Conservation (phyloP, 2,113 vertebrate species). For the Lophochroa leadbeateri region DNA sequence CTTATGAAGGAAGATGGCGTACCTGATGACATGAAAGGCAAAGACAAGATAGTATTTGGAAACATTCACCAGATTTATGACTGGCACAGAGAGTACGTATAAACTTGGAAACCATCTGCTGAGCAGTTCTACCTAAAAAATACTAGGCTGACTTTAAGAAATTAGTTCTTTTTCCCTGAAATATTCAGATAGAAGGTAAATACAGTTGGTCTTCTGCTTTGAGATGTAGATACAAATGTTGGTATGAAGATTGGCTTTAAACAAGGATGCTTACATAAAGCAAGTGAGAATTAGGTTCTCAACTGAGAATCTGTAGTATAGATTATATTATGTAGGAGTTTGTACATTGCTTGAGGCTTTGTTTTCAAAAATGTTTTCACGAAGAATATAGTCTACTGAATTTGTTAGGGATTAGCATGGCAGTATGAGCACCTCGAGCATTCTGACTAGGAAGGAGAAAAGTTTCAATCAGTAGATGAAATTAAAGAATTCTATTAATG, state of each 20-base stretch:
- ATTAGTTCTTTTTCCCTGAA: neutral
- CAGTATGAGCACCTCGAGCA: neutral
- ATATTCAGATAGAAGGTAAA: neutral
- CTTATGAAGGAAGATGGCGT: constrained; percentile 97
- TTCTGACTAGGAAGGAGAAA: neutral
- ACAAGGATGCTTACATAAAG: neutral
- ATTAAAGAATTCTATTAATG: neutral
- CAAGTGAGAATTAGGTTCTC: neutral
- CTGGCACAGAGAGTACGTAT: constrained; percentile 97
- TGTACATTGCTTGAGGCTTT: neutral
- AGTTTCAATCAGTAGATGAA: neutral
- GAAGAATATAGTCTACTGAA: neutral
- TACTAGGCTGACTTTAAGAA: neutral
- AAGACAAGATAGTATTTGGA: constrained; percentile 98
- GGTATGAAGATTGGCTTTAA: neutral
- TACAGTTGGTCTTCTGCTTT: neutral
- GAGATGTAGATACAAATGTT: neutral
- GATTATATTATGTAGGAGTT: neutral
- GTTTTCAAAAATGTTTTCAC: neutral
- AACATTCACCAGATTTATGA: constrained; percentile 99
- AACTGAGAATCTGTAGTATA: neutral
- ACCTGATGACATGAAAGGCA: constrained; percentile 98
- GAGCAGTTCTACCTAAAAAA: neutral
- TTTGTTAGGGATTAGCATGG: neutral
- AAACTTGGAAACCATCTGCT: neutral